Evolutionary conservation across 2,888 invertebrate species (phyloP), one percentile per base, ranked within the genome.

Genomic region (Ditula angustiorana): DNA sequence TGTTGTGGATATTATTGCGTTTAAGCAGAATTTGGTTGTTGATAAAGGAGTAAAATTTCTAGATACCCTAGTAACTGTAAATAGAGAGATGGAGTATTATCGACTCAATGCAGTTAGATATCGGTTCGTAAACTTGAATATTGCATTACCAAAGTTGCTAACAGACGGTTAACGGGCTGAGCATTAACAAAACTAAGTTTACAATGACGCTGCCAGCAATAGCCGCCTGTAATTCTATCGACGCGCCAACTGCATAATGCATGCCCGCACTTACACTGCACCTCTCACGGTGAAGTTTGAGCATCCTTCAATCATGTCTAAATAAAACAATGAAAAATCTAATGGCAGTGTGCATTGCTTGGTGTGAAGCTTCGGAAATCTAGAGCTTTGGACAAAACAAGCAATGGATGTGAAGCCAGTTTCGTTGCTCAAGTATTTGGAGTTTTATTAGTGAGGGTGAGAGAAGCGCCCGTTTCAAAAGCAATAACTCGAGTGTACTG

Each of bases 401-500:
- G 67, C 68, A 62, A 71, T 78, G 73, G 60, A 71, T 61, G 0
- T 11, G 19, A 5, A 11, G 26, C 21, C 19, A 0, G 3, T 0
- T 30, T 5, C 7, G n/a, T 7, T 19, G 47, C 21, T 23, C 19
- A 24, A 30, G 26, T 53, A 41, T 41, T 44, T 41, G 16, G 7
- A 41, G 33, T 21, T 35, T 11, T 46, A 52, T 44, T 70, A 68
- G 77, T 84, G 70, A n/a, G 44, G 79, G 71, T 58, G 71, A 76
- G 75, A 79, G 81, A 80, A 78, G 79, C 77, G 80, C 80, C 83
- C 83, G 83, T 85, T 86, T 79, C 81, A 76, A 85, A 83, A 86
- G 86, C 73, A 78, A 77, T 85, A 86, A 83, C 87, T 86, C 77
- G 81, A 89, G 87, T 85, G 85, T 82, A 82, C 87, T 87, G 90